Percentiles rank a stretch among this genome's conserved stretches.
These are phyloP conservation scores for Sandelia bainsii DNA, from an alignment of 2,797 vertebrate genomes.

Conservation along the genomic window DNA sequence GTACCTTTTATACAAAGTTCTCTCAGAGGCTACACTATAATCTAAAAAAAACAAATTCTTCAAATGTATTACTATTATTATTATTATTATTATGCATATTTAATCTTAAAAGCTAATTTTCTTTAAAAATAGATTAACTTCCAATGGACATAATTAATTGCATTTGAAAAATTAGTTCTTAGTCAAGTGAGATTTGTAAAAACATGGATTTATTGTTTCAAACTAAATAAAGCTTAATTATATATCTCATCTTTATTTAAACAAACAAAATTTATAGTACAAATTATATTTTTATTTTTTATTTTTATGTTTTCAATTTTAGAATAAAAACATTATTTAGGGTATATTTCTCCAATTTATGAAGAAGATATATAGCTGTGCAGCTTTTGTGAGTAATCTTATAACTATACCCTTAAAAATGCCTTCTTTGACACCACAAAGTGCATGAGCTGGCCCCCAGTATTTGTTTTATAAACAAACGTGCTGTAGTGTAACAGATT, in stretches of 20 bases:
- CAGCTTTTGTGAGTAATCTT: too few species aligned
- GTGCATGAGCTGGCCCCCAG: too few species aligned
- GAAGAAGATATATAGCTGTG: too few species aligned
- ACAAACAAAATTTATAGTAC: too few species aligned
- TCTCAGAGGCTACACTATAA: slow-evolving; percentile 16
- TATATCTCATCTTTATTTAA: not conserved
- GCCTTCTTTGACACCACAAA: too few species aligned
- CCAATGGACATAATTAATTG: not conserved
- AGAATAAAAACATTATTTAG: too few species aligned
- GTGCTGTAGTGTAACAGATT: not conserved
- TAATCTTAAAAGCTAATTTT: slow-evolving; percentile 3
- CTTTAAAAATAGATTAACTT: slow-evolving; percentile 1
- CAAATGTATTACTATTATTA: not conserved
- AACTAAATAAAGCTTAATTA: not conserved
- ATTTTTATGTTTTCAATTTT: too few species aligned
- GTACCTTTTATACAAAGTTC: slow-evolving; percentile 27
- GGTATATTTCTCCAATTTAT: too few species aligned
- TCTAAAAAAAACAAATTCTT: slow-evolving; percentile 30
- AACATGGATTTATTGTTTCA: not conserved
- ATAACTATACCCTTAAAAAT: too few species aligned
- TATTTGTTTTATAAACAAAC: too few species aligned
- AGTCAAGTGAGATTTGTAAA: not conserved
- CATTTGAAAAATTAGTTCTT: not conserved
- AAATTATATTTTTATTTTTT: not conserved
- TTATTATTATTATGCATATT: slow-evolving; percentile 3